Evolutionary conservation across 1,140 invertebrate species (phyloP), one percentile per base, ranked within the genome.

Genomic region (Micrasema longulum): DNA sequence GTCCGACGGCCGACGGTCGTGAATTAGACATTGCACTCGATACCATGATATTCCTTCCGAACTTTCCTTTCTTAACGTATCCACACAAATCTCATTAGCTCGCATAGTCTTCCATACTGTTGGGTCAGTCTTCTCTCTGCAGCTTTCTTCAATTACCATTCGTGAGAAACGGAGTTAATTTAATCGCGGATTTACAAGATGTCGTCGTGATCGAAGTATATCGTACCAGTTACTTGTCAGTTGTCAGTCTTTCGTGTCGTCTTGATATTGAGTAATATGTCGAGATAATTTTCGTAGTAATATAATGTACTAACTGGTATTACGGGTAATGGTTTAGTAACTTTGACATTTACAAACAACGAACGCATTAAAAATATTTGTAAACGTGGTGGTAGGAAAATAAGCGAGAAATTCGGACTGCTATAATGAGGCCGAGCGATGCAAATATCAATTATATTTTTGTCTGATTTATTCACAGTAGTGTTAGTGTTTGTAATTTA

Each of bases 11-110:
- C 14, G 20, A 14, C 47, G 16, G 14, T 26, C 50, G 50, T 53
- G 50, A 53, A 53, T 53, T 53, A 53, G 50, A 53, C 50, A 48
- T 20, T 48, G 47, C 47, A 20, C 47, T 48, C 47, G 20, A 48
- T 48, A 48, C 16, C 47, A 48, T 20, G 11, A 53, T 53, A 53
- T 14, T 53, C 50, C 50, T 53, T 53, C 50, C 23, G 50, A 38
- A 60, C 55, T 38, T 60, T 60, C 55, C 55, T 16, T 60, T 60
- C 55, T 20, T 60, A 38, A 60, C 35, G 26, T 20, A 38, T 60
- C 38, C 10, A 20, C 55, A 41, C 55, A 60, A 38, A 60, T 60
- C 31, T 60, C 55, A 60, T 60, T 60, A 36, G 35, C 31, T n/a
- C 26, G 26, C 3, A 7, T 31, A 31, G 12, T 53, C 26, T 53